phyloP scores from a whole-genome alignment of 2,797 vertebrate species.

The Lepidocolaptes lacrymiger region DNA sequence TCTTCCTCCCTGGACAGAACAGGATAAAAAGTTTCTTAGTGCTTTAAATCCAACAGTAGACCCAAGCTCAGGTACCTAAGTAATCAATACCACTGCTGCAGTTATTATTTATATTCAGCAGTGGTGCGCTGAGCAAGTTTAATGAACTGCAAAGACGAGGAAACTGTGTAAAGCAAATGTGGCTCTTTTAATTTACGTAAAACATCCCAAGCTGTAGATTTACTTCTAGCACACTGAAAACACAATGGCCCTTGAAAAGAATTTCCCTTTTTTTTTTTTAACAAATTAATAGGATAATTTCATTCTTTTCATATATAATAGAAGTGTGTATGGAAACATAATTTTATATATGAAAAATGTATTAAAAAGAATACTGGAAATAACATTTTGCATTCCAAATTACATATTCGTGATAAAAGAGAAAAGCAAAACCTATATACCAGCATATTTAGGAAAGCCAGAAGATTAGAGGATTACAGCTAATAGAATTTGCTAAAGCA shows the following conservation, averaged over 20 bases:
- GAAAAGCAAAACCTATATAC: not conserved
- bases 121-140: not conserved
- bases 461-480: not conserved
- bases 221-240: not conserved
- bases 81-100: constrained; percentile 58
- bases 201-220: not conserved
- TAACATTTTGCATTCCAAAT: not conserved
- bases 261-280: not conserved
- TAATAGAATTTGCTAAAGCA: not conserved
- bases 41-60: constrained; percentile 11
- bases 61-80: not conserved
- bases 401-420: not conserved
- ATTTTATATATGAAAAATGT: not conserved
- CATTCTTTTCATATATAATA: not conserved
- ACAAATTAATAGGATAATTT: not conserved
- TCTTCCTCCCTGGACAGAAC: not conserved
- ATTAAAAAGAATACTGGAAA: not conserved
- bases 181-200: not conserved
- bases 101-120: constrained; percentile 46
- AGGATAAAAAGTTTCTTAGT: constrained; percentile 3
- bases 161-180: not conserved
- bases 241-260: not conserved
- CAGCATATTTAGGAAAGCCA: not conserved
- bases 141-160: not conserved
- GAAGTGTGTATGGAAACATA: not conserved